Base-by-base conservation (phyloP, 2,888 invertebrate genomes). In the Hypena proboscidalis region DNA sequence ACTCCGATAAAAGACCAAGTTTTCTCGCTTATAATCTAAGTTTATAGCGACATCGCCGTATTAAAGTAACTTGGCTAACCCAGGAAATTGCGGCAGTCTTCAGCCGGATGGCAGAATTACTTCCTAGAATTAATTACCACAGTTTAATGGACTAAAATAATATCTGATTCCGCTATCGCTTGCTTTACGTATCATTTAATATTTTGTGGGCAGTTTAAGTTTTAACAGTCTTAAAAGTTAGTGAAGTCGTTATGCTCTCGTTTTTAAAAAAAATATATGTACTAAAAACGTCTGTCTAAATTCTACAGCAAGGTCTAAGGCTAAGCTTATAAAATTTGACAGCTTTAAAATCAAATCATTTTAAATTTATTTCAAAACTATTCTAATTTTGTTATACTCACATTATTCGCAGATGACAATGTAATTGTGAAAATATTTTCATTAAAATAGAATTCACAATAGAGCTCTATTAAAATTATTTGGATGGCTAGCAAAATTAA, bases 61-160 rank as follows among this genome's bases (percentile, higher is more conserved):
- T 34, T 13, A 31, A 41, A 19, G 14, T 22, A 26, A 33, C 17
- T 54, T n/a, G 43, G 36, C 38, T 22, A 44, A 7, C 41, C 7
- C 36, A 44, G 59, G 63, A 59, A 62, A 59, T 58, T 62, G 50
- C 41, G 36, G 43, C 20, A 19, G 14, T 33, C 17, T 31, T 36
- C 23, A 25, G 19, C 37, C 44, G 41, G 44, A 49, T 43, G 45
- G 4, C 31, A 29, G 33, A 58, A 53, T 58, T 54, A 55, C 47
- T 55, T 54, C 30, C 39, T 25, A 15, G 17, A 42, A 58, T 60
- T 55, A 60, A 62, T 60, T 51, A 58, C 39, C 11, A 42, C 43
- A 27, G 59, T 47, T 60, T 55, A 51, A 55, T 44, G 39, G 36
- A 58, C 59, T 58, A 55, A 44, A 58, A 44, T 51, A 33, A 42